phyloP scores from a whole-genome alignment of 1,140 invertebrate genomes.

The Musca domestica region DNA sequence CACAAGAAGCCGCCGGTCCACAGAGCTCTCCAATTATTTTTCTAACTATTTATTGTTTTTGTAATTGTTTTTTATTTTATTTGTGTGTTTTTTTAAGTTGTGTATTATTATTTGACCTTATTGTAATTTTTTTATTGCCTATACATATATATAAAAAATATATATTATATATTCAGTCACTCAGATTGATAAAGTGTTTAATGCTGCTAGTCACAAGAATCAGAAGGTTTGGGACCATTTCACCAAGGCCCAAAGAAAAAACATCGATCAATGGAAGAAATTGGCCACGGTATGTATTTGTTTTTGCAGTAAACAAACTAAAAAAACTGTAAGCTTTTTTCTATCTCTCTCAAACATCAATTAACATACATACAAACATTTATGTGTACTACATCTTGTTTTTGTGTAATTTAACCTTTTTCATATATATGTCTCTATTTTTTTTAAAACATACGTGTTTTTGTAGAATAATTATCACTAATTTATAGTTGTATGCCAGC shows the following conservation, averaged over 20 bases:
- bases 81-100: constrained; percentile 6
- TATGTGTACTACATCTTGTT: too few relatives aligned
- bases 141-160: constrained; percentile 17
- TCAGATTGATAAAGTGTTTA: constrained; percentile 96
- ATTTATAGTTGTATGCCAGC: neutral
- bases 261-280: constrained; percentile 97
- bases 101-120: constrained; percentile 34
- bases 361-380: neutral
- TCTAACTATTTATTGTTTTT: too few relatives aligned
- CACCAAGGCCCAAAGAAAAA: constrained; percentile 96
- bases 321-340: constrained; percentile 18
- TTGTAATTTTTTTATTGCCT: constrained; percentile 13
- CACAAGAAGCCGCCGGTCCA: constrained; percentile 28
- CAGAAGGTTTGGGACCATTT: constrained; percentile 96
- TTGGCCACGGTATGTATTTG: constrained; percentile 86
- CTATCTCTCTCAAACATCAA: neutral
- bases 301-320: neutral
- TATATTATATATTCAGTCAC: constrained; percentile 70
- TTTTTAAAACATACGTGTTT: too few relatives aligned
- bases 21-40: too few relatives aligned
- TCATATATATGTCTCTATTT: neutral
- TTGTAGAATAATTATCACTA: too few relatives aligned
- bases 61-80: constrained; percentile 11
- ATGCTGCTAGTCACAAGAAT: constrained; percentile 84
- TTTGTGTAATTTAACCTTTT: neutral